These are phyloP conservation scores for Lepilemur septentrionalis DNA, from an alignment of 2,797 vertebrate genomes.

Conservation along the genomic window DNA sequence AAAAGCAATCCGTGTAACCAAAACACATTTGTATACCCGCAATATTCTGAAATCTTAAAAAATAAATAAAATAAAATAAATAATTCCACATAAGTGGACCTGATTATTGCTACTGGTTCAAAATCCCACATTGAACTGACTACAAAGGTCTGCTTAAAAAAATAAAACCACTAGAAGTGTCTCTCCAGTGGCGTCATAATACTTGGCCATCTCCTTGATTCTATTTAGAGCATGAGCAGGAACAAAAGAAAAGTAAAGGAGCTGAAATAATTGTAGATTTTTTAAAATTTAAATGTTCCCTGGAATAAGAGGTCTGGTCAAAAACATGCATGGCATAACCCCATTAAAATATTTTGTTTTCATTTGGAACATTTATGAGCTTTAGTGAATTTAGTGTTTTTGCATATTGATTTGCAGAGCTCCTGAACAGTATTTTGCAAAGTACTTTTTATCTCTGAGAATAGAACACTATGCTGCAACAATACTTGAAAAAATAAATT, in stretches of 20 bases:
- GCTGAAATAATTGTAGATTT: neutral
- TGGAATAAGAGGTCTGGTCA: neutral
- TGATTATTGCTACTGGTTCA: neutral
- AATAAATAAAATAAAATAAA: neutral
- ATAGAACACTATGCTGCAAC: neutral
- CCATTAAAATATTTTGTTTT: neutral
- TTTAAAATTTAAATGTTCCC: neutral
- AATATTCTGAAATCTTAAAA: too few species aligned
- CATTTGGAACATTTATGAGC: neutral
- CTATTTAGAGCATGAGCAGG: neutral
- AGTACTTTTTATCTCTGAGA: neutral
- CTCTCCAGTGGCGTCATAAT: neutral
- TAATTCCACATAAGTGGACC: neutral
- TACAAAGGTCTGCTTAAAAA: neutral
- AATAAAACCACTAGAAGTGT: neutral
- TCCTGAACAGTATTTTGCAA: neutral
- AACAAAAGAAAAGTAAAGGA: neutral
- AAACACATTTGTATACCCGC: too few species aligned
- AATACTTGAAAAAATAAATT: neutral
- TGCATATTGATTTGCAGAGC: neutral
- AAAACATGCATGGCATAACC: neutral
- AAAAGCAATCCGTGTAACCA: too few species aligned
- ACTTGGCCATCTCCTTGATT: neutral
- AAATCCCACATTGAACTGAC: neutral
- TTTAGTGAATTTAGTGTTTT: neutral